Percentiles rank a stretch among this genome's conserved stretches.
These are phyloP conservation scores for Pristiophorus japonicus DNA, from an alignment of 2,113 vertebrate genomes.

Conservation along the genomic window DNA sequence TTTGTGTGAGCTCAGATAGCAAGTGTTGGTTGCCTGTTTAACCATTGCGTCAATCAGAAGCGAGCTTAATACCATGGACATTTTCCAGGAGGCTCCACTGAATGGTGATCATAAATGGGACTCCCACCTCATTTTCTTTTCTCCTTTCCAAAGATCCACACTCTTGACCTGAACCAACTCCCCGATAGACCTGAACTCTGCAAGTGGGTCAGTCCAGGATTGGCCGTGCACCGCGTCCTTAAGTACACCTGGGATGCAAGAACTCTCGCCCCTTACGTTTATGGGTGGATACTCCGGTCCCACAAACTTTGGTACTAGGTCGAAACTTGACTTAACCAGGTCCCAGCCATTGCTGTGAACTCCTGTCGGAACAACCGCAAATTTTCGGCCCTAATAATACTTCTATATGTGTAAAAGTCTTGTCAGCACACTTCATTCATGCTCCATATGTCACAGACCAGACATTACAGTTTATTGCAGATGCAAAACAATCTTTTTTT, in stretches of 20 bases:
- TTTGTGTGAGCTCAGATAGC: background rate
- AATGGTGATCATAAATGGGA: background rate
- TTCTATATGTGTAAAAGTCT: background rate
- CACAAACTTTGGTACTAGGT: background rate
- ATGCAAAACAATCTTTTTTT: background rate
- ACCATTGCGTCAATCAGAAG: background rate
- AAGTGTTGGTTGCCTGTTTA: background rate
- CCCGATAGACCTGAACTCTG: background rate
- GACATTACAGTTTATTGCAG: background rate
- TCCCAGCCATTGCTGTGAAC: background rate
- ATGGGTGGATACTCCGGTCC: background rate
- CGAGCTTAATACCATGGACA: background rate
- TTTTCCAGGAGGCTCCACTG: background rate
- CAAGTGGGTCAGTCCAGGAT: background rate
- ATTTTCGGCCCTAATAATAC: background rate
- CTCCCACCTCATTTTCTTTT: background rate
- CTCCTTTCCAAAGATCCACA: background rate
- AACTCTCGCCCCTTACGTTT: background rate
- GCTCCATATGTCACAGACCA: background rate
- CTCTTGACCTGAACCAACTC: too few relatives aligned
- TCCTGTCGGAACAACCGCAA: background rate
- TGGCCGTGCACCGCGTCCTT: too few relatives aligned
- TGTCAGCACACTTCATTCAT: background rate
- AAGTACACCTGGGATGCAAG: background rate
- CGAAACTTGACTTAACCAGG: background rate